phyloP scores from a whole-genome alignment of 2,888 invertebrate genomes.

The Bimastos eiseni region DNA sequence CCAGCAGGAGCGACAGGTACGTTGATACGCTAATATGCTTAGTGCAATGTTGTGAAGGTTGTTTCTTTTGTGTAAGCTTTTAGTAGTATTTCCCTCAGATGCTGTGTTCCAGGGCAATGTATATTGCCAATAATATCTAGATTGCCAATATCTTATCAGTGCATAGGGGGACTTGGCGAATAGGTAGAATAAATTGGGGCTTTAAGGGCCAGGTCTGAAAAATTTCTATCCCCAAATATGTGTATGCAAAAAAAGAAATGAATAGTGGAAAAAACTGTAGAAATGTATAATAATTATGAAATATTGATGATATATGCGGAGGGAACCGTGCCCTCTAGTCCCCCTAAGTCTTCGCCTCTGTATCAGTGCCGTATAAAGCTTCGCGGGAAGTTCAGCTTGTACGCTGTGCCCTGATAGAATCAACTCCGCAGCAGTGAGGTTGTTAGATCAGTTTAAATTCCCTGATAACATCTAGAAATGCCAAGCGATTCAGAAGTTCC shows the following conservation, averaged over 20 bases:
- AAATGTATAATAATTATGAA: too few relatives aligned
- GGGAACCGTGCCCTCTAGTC: too few relatives aligned
- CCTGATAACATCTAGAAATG: neutral
- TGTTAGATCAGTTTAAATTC: neutral
- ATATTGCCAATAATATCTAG: neutral
- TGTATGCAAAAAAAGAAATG: too few relatives aligned
- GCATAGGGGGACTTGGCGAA: too few relatives aligned
- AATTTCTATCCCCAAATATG: too few relatives aligned
- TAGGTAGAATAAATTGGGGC: too few relatives aligned
- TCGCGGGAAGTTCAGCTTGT: neutral
- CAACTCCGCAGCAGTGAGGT: neutral
- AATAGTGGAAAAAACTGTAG: too few relatives aligned
- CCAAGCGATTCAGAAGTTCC: neutral
- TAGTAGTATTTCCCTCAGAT: neutral
- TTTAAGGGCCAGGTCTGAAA: too few relatives aligned
- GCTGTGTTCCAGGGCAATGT: neutral
- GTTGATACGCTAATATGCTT: neutral
- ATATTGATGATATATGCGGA: too few relatives aligned
- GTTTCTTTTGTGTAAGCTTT: neutral
- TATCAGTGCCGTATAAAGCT: neutral
- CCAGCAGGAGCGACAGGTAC: constrained; percentile 16
- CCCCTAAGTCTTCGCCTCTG: too few relatives aligned
- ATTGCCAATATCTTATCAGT: too few relatives aligned
- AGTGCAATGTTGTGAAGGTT: neutral
- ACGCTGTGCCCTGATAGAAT: neutral